Evolutionary conservation across 2,888 invertebrate genomes (phyloP).

Genomic region (Scaeva pyrastri): DNA sequence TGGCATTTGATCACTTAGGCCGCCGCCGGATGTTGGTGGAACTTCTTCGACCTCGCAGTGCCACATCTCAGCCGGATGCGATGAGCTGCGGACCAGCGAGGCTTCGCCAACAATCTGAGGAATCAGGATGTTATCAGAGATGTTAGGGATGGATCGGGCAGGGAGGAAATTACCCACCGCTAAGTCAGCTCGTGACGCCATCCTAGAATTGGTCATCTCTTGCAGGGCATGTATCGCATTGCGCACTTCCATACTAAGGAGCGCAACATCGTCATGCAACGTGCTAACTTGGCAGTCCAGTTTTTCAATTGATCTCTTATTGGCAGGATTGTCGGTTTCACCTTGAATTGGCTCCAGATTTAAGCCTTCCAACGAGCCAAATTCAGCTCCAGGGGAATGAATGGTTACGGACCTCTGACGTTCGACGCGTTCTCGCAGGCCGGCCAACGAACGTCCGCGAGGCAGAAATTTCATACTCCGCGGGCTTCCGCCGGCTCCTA

Average conservation of each 20-base stretch:
- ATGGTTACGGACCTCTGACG: conserved; percentile 87
- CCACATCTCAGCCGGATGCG: conserved; percentile 94
- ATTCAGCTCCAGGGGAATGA: conserved; percentile 85
- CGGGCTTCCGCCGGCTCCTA: conserved; percentile 80
- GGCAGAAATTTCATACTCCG: conserved; percentile 83
- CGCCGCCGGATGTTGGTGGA: background rate
- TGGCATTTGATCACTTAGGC: conserved; percentile 21
- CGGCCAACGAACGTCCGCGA: conserved; percentile 84
- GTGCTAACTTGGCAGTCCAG: conserved; percentile 92
- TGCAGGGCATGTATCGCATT: conserved; percentile 93
- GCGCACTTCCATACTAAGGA: conserved; percentile 93
- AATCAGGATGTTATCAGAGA: conserved; percentile 84
- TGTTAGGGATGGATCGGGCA: conserved; percentile 93
- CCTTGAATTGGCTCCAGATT: conserved; percentile 84
- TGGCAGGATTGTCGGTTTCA: conserved; percentile 78
- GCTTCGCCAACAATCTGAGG: conserved; percentile 79
- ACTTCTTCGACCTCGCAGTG: conserved; percentile 86
- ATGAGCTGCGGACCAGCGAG: conserved; percentile 90
- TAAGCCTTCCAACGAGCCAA: conserved; percentile 86
- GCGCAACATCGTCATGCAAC: conserved; percentile 93
- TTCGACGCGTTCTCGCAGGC: conserved; percentile 88
- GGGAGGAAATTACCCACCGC: conserved; percentile 86
- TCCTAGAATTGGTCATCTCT: conserved; percentile 89
- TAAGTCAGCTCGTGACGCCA: conserved; percentile 81
- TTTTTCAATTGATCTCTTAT: conserved; percentile 86